A percentile compares a stretch with the other conserved stretches of the same genome.
Evolutionary conservation across 37 sponge, comb jelly and placozoan genomes (phyloP).

Genomic region (Hormiphora californensis): DNA sequence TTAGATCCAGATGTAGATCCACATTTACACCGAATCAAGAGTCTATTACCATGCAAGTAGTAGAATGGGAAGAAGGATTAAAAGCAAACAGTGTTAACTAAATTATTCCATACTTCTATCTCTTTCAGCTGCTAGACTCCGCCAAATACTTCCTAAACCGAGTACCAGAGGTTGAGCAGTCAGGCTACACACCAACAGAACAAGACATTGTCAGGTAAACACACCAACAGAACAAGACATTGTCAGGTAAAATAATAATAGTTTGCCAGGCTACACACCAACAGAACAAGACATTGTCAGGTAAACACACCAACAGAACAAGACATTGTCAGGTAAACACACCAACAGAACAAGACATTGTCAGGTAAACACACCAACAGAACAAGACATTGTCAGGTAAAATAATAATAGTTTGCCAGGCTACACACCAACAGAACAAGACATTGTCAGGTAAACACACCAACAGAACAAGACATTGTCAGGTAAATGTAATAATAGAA

Average conservation of each 20-base stretch:
- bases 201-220: constrained; percentile 14
- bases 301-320: not conserved
- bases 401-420: not conserved
- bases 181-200: not conserved
- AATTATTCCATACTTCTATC: no score
- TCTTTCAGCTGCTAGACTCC: not conserved
- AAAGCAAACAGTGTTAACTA: no score
- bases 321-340: not conserved
- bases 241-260: not conserved
- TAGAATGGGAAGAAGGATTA: no score
- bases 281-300: not conserved
- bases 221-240: no score
- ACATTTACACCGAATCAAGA: no score
- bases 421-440: not conserved
- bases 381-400: not conserved
- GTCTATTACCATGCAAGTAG: no score
- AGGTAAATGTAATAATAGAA: not conserved
- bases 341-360: not conserved
- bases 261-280: not conserved
- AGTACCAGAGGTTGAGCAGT: not conserved
- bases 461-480: not conserved
- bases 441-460: not conserved
- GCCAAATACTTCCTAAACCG: constrained; percentile 24
- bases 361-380: not conserved
- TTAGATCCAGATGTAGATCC: no score